These are phyloP conservation scores for Festucalex cinctus DNA, from an alignment of 2,113 vertebrate species.

Conservation along the genomic window DNA sequence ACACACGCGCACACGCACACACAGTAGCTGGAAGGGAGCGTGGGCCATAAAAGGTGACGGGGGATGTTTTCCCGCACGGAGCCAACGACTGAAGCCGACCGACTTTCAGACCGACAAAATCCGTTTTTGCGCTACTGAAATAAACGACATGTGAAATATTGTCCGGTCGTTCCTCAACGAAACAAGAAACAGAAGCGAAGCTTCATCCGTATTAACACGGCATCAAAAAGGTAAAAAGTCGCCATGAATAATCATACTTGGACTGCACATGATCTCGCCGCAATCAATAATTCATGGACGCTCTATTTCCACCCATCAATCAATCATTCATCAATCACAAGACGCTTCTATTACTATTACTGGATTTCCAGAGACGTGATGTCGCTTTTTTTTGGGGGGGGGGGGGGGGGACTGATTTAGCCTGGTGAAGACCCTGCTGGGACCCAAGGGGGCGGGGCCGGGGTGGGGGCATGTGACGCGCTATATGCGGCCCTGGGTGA, in stretches of 20 bases:
- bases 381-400: neutral
- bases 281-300: conserved; percentile 60
- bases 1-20: conserved; percentile 37
- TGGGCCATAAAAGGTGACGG: conserved; percentile 61
- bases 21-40: conserved; percentile 1
- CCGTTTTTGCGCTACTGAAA: neutral
- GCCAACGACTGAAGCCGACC: neutral
- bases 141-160: neutral
- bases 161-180: too few relatives aligned
- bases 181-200: neutral
- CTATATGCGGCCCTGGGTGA: conserved; percentile 36
- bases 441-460: conserved; percentile 11
- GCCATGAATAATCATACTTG: conserved; percentile 30
- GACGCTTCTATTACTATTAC: neutral
- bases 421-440: neutral
- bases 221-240: neutral
- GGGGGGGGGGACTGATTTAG: conserved; percentile 7
- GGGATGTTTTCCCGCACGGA: conserved; percentile 23
- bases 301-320: conserved; percentile 61
- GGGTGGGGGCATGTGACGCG: conserved; percentile 18
- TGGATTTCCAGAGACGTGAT: neutral
- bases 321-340: conserved; percentile 42
- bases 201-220: neutral
- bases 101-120: neutral
- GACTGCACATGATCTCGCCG: conserved; percentile 24